Conservation (phyloP, 2,113 vertebrate species). For the Aegypius monachus region DNA sequence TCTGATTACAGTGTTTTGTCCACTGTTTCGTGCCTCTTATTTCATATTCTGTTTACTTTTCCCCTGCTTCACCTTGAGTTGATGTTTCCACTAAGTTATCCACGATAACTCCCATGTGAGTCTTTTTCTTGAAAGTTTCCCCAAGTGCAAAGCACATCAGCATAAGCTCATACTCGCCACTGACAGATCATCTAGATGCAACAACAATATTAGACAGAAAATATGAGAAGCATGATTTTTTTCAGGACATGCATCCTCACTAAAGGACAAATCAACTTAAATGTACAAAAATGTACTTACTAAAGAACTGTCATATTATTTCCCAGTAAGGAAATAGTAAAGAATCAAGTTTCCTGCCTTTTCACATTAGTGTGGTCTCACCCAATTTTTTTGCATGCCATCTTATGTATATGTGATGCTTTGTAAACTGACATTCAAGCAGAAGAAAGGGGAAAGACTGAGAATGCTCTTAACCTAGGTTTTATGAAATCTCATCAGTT, state of each 20-base stretch:
- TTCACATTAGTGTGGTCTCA: neutral
- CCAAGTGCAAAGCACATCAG: slow-evolving; percentile 25
- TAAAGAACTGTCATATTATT: neutral
- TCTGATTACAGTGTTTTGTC: neutral
- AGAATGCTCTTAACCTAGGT: neutral
- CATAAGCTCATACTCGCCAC: neutral
- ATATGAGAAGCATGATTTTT: neutral
- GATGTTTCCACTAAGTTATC: neutral
- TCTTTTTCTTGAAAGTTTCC: neutral
- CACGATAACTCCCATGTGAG: neutral
- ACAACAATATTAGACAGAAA: neutral
- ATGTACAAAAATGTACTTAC: neutral
- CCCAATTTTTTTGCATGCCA: neutral
- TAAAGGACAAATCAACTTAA: slow-evolving; percentile 37
- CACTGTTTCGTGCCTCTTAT: neutral
- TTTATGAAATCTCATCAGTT: slow-evolving; percentile 10
- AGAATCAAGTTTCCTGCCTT: neutral
- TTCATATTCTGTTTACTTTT: neutral
- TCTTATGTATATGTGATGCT: neutral
- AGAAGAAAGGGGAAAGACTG: neutral
- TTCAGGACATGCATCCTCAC: neutral
- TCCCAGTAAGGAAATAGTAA: neutral
- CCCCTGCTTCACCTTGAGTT: neutral
- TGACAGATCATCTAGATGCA: slow-evolving; percentile 35
- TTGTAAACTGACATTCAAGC: neutral